phyloP scores from a whole-genome alignment of 92 coral and sea anemone genomes.

The Montipora capitata region DNA sequence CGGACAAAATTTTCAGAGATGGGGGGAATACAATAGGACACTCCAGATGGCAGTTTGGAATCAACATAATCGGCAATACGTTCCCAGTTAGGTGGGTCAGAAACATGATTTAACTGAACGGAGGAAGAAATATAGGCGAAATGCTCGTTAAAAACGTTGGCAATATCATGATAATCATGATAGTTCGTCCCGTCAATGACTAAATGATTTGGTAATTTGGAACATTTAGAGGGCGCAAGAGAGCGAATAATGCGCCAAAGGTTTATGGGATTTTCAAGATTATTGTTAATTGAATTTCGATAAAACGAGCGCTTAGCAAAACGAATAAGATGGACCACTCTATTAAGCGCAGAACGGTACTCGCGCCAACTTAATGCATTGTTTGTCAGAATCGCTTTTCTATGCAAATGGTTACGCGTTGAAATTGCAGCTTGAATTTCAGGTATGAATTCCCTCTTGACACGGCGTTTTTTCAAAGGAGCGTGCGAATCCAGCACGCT shows the following conservation, averaged over 20 bases:
- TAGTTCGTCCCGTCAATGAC: conserved; percentile 38
- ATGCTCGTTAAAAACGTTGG: conserved; percentile 52
- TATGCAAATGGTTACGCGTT: conserved; percentile 21
- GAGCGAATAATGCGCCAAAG: conserved; percentile 62
- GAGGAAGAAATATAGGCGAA: conserved; percentile 47
- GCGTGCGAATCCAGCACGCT: conserved; percentile 30
- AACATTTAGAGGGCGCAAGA: conserved; percentile 59
- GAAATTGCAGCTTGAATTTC: conserved; percentile 32
- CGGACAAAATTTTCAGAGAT: conserved; percentile 58
- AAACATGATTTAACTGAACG: conserved; percentile 26
- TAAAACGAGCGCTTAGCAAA: background rate
- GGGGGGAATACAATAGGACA: conserved; percentile 58
- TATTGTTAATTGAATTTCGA: conserved; percentile 40
- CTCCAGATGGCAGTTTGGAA: conserved; percentile 34
- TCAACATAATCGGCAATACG: conserved; percentile 19
- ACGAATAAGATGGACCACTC: conserved; percentile 47
- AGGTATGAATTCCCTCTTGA: conserved; percentile 47
- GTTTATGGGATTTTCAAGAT: conserved; percentile 59
- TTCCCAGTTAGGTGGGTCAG: conserved; percentile 47
- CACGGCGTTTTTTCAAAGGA: conserved; percentile 26
- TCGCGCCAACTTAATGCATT: background rate
- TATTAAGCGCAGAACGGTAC: conserved; percentile 44
- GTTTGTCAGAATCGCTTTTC: background rate
- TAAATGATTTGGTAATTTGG: conserved; percentile 67
- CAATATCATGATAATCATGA: conserved; percentile 44